phyloP scores from a whole-genome alignment of 2,888 invertebrate species.

The Leuctra nigra region DNA sequence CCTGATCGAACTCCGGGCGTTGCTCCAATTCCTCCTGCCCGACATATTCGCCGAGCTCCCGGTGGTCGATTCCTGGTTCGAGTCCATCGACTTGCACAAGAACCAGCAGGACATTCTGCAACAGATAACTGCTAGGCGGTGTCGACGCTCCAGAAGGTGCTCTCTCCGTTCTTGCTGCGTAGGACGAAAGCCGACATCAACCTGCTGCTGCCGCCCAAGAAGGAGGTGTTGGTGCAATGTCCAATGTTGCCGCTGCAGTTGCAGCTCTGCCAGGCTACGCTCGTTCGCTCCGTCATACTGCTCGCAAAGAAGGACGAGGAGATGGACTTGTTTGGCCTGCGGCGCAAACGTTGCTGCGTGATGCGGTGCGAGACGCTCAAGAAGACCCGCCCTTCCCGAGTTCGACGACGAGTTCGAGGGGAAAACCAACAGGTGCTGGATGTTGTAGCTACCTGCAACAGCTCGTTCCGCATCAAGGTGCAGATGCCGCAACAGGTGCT shows the following conservation, averaged over 20 bases:
- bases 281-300: constrained; percentile 41
- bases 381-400: no score
- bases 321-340: background rate
- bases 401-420: no score
- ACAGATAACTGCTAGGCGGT: no score
- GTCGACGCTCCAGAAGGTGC: no score
- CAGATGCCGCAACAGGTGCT: constrained; percentile 45
- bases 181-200: constrained; percentile 60
- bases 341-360: background rate
- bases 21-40: constrained; percentile 62
- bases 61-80: constrained; percentile 58
- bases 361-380: no score
- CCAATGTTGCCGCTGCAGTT: constrained; percentile 53
- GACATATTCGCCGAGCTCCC: constrained; percentile 57
- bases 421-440: no score
- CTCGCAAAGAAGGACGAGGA: background rate
- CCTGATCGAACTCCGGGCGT: constrained; percentile 60
- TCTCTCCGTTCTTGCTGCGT: constrained; percentile 61
- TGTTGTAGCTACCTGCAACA: no score
- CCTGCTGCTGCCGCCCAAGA: constrained; percentile 55
- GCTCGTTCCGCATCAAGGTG: constrained; percentile 36
- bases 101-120: background rate
- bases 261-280: constrained; percentile 47
- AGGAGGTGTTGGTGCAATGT: constrained; percentile 57
- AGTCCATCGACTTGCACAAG: constrained; percentile 32